Base-by-base conservation (phyloP, 1,140 invertebrate genomes). In the Camponotus vicinus region DNA sequence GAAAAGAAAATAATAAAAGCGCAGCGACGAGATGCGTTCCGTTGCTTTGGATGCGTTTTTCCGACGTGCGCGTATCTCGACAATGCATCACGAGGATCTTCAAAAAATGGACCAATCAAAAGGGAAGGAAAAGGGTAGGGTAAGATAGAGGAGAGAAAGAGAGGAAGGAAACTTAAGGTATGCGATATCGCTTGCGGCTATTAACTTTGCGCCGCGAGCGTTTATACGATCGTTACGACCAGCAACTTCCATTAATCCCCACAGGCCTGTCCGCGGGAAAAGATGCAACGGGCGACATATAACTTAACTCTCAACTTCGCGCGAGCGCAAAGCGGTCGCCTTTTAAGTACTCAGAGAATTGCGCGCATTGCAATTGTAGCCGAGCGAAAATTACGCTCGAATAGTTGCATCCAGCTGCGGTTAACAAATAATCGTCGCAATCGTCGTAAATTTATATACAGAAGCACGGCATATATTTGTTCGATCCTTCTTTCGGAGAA, bases 101-200 rank as follows among this genome's bases (percentile, higher is more conserved):
- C 55, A 40, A 83, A 63, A 83, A 83, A 69, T 83, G 27, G 69
- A 75, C 40, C 57, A 83, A 73, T 83, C 27, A 73, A 42, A 83
- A 32, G 55, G 21, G 5, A 0, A 27, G 27, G 27, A 27, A 27
- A 27, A 27, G 27, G 27, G 1, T 27, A 27, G 27, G 27, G 27
- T 27, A 27, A 27, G 27, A 1, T 27, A 27, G 27, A 27, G 42
- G 42, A 2, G 9, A 0, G 8, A 11, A 45, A 2, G 42, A 42
- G 40, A 8, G 37, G 13, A 3, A 9, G 11, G 8, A 21, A 13
- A 37, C 32, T 82, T 75, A 37, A 75, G 18, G 13, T n/a, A 7
- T 6, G 61, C 21, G 45, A 57, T 85, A 69, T 86, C 37, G 18
- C 75, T 15, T 11, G 13, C 13, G 49, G 61, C 70, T 75, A 83